Percentiles rank a stretch among this genome's conserved stretches.
These are phyloP conservation scores for Rhingia rostrata DNA, from an alignment of 2,888 invertebrate species.

Conservation along the genomic window DNA sequence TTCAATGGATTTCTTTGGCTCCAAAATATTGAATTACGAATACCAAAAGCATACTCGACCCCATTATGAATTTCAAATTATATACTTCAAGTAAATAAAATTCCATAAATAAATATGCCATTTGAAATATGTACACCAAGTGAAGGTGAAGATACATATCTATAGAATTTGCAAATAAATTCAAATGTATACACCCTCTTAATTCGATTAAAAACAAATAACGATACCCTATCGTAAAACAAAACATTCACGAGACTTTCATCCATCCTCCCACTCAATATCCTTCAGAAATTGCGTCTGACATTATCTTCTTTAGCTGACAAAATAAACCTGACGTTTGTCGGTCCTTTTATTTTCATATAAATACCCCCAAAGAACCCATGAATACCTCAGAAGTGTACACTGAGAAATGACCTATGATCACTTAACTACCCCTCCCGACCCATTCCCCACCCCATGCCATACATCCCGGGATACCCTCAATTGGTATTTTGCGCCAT, in stretches of 20 bases:
- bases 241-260: slow-evolving; percentile 20
- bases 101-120: too few relatives aligned
- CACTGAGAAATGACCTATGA: slow-evolving; percentile 73
- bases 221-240: slow-evolving; percentile 15
- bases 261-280: slow-evolving; percentile 32
- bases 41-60: too few relatives aligned
- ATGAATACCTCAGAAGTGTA: slow-evolving; percentile 48
- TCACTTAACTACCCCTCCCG: slow-evolving; percentile 50
- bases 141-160: too few relatives aligned
- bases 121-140: too few relatives aligned
- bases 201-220: slow-evolving; percentile 71
- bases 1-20: too few relatives aligned
- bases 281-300: slow-evolving; percentile 44
- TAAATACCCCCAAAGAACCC: slow-evolving; percentile 15
- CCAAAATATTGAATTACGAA: too few relatives aligned
- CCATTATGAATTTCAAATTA: too few relatives aligned
- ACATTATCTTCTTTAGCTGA: slow-evolving; percentile 57
- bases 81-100: too few relatives aligned
- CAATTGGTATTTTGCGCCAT: slow-evolving; percentile 34
- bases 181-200: slow-evolving; percentile 57
- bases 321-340: slow-evolving; percentile 62
- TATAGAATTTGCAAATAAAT: slow-evolving; percentile 20
- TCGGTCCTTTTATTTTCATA: slow-evolving; percentile 42
- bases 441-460: too few relatives aligned
- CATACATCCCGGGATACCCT: slow-evolving; percentile 17